phyloP scores from a whole-genome alignment of 2,797 vertebrate species.

The Parauchenoglanis punctatus region DNA sequence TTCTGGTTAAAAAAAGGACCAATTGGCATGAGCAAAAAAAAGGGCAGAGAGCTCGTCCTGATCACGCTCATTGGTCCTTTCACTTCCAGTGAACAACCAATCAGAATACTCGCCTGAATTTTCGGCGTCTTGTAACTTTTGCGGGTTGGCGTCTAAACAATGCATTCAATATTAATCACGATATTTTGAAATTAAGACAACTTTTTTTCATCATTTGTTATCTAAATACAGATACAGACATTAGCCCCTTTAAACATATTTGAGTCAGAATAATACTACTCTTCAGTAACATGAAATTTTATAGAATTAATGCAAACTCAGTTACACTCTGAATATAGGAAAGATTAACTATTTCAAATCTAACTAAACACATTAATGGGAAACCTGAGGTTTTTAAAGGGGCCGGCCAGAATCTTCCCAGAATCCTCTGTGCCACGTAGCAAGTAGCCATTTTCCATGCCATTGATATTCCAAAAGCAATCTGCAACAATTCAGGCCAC shows the following conservation, averaged over 20 bases:
- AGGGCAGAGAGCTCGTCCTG: background rate
- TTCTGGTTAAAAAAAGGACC: background rate
- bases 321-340: background rate
- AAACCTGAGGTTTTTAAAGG: background rate
- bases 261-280: background rate
- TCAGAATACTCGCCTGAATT: background rate
- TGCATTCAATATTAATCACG: no score
- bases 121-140: no score
- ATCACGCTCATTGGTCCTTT: background rate
- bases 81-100: conserved; percentile 37
- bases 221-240: background rate
- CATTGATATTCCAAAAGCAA: no score
- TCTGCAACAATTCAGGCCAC: no score
- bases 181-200: background rate
- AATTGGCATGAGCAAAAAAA: background rate
- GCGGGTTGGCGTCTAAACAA: no score
- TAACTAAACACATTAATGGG: background rate
- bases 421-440: no score
- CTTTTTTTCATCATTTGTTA: background rate
- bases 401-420: no score
- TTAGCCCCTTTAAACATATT: background rate
- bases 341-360: background rate
- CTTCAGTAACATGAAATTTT: background rate
- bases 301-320: background rate
- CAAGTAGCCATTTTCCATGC: no score